Evolutionary conservation across 2,113 vertebrate species (phyloP).

Genomic region (Callionymus lyra): DNA sequence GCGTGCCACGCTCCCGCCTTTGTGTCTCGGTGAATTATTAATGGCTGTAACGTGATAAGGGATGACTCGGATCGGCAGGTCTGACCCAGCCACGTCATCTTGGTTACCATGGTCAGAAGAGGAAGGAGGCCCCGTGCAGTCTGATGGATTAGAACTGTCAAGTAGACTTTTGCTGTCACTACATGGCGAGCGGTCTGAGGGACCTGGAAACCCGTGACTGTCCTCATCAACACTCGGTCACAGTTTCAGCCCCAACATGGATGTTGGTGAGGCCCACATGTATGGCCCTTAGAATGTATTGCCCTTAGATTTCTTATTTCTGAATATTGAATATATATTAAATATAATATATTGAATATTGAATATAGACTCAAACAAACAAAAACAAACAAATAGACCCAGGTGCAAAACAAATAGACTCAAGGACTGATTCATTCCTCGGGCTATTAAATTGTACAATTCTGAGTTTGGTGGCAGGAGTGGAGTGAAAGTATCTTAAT

Average conservation of each 20-base stretch:
- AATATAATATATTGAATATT: too few species aligned
- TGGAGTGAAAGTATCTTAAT: too few species aligned
- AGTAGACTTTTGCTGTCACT: conserved; percentile 49
- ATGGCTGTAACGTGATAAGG: conserved; percentile 44
- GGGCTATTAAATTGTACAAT: too few species aligned
- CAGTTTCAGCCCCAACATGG: conserved; percentile 20
- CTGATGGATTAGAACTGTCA: conserved; percentile 56
- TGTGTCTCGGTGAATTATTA: conserved; percentile 51
- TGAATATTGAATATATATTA: too few species aligned
- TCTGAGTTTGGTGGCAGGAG: too few species aligned
- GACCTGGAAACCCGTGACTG: conserved; percentile 44
- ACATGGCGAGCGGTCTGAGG: conserved; percentile 36
- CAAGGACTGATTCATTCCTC: too few species aligned
- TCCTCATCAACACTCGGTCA: conserved; percentile 46
- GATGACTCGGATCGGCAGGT: conserved; percentile 33
- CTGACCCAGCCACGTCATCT: conserved; percentile 44
- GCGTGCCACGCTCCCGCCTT: conserved; percentile 4
- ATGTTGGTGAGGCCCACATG: too few species aligned
- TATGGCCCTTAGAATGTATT: too few species aligned
- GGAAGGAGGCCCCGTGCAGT: conserved; percentile 27
- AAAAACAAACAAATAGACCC: too few species aligned
- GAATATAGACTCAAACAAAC: too few species aligned
- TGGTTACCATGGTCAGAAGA: conserved; percentile 40
- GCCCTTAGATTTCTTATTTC: too few species aligned
- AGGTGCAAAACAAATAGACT: too few species aligned